Base-by-base conservation (phyloP, 2,888 invertebrate species). In the Glaucopsyche alexis region DNA sequence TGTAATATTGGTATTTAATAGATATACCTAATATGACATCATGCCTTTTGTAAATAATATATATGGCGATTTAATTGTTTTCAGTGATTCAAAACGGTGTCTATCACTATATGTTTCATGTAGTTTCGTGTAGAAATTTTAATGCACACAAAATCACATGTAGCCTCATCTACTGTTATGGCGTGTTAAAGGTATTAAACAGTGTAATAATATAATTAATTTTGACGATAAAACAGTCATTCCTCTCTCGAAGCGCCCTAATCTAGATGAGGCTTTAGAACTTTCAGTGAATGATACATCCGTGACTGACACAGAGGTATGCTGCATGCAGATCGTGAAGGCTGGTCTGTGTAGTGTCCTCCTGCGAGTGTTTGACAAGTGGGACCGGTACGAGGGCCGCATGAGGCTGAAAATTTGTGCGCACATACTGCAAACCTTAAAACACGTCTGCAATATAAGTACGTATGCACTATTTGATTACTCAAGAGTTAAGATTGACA, bases 351-450 rank as follows among this genome's bases (percentile, higher is more conserved):
- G 94, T 80, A 88, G 89, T 81, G 88, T 94, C 78, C 85, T 95
- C 75, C 91, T 94, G 84, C 89, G 94, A 77, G 92, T 95, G 80
- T 94, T 95, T 87, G 95, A 95, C 83, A 90, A 94, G 60, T 95
- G 95, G 94, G 95, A 95, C 77, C 93, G 94, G 82, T 94, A 94
- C 85, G 95, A 95, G 80, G 94, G 94, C 11, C 94, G 94, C 84
- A 92, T 94, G 87, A 90, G 94, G 77, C 88, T 94, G 79, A 94
- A 94, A 89, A 94, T 95, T 79, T 94, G 94, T 81, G 94, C 94
- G 73, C 94, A 94, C 82, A 93, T 94, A 73, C 87, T 95, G 67
- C 93, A 94, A 80, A 94, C 94, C 6, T 84, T 95, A 74, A 94
- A 94, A 81, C 94, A 95, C 83, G 86, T 95, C 75, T 94, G 94